Percentiles rank a stretch among this genome's conserved stretches.
phyloP scores from a whole-genome alignment of 1,140 invertebrate species.

The Lepidurus arcticus region DNA sequence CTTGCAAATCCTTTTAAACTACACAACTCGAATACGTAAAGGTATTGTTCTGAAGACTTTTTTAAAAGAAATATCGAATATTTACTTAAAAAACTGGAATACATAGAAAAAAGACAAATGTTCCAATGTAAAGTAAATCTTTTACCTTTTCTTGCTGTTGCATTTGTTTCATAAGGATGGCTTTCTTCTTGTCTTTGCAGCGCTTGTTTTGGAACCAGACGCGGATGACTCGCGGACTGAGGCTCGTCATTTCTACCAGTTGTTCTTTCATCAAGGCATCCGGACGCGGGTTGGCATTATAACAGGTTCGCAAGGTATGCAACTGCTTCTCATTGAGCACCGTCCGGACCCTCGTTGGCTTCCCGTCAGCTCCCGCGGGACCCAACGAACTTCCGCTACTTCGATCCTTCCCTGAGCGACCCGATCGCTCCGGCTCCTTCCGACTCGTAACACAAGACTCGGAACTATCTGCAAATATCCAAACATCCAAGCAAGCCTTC shows the following conservation, averaged over 20 bases:
- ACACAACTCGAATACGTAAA: no score
- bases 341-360: constrained; percentile 92
- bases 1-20: no score
- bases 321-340: constrained; percentile 98
- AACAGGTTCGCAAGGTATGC: constrained; percentile 87
- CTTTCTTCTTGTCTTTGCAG: constrained; percentile 98
- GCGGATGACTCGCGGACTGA: constrained; percentile 90
- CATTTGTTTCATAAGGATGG: constrained; percentile 92
- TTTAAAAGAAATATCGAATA: no score
- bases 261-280: constrained; percentile 99
- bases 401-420: constrained; percentile 44
- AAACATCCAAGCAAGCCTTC: background rate
- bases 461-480: constrained; percentile 32
- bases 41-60: no score
- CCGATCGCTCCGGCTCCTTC: constrained; percentile 46
- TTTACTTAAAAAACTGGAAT: no score
- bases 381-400: constrained; percentile 54
- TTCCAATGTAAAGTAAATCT: background rate
- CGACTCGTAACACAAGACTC: constrained; percentile 33
- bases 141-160: constrained; percentile 94
- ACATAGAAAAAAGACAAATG: no score
- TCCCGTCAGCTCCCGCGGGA: constrained; percentile 64
- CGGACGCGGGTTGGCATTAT: constrained; percentile 92
- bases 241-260: constrained; percentile 94
- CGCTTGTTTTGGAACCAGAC: constrained; percentile 99